Evolutionary conservation across 2,797 vertebrate species (phyloP), one percentile per base, ranked within the genome.

Genomic region (Aeoliscus strigatus): DNA sequence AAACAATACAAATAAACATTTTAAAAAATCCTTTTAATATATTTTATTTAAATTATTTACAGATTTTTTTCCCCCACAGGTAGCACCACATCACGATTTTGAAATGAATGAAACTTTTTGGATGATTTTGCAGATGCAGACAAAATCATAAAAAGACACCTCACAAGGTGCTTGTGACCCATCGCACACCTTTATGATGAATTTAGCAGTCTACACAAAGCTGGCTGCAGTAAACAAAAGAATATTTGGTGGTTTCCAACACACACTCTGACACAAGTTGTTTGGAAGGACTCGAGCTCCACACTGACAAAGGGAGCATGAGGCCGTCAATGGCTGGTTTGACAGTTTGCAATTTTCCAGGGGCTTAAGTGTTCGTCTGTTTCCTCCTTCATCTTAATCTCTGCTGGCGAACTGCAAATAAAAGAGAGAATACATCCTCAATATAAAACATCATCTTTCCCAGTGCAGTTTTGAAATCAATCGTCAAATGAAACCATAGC

Each of bases 21-120:
- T 69, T 39, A 61, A 63, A 51, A 47, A 53, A 51, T 56, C 67
- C 60, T 17, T 73, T 60, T 54, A 81, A 84, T 72, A 86, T 72
- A 39, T 70, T 79, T 90, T 90, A 90, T 89, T 90, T 79, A 80
- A 86, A 85, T 74, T 90, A 89, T 89, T 86, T 89, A 90, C 87
- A 90, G 69, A 64, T 77, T 46, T 32, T 38, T 49, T 14, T 39
- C 61, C 67, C 36, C 60, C 51, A 69, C 62, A 69, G 38, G 40
- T 54, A 74, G 83, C 81, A 83, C 81, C 86, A 86, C 77, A 67
- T 60, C 60, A 59, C 65, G 6, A 71, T 56, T 69, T 55, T 58
- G 39, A 33, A 25, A 72, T 69, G 66, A 28, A 73, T 76, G 51
- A 75, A 60, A 17, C 52, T 9, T 23, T 56, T 48, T 32, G 58